phyloP scores from a whole-genome alignment of 37 sponge, comb jelly and placozoan genomes.

The Bolinopsis microptera region DNA sequence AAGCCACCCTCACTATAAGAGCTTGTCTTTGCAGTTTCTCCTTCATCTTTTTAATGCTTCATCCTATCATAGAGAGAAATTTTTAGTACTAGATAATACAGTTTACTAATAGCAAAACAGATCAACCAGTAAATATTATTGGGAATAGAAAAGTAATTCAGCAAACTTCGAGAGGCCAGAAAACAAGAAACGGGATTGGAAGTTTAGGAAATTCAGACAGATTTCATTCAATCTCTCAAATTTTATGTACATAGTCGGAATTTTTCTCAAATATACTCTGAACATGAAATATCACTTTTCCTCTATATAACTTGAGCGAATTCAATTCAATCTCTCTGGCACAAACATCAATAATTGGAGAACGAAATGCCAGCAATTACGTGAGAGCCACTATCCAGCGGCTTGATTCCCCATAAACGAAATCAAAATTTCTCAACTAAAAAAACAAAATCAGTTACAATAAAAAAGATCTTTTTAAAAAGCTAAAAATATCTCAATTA shows the following conservation, averaged over 20 bases:
- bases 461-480: conserved; percentile 56
- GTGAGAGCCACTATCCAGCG: not conserved
- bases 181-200: no score
- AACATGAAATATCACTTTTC: not conserved
- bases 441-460: not conserved
- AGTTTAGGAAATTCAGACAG: not conserved
- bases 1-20: not conserved
- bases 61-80: no score
- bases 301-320: not conserved
- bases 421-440: not conserved
- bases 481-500: conserved; percentile 28
- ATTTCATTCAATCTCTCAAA: not conserved
- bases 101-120: no score
- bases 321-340: not conserved
- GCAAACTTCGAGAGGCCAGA: no score
- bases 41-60: not conserved
- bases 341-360: not conserved
- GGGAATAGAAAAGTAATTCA: no score
- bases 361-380: not conserved
- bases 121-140: no score
- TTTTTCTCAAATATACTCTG: not conserved
- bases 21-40: conserved; percentile 8
- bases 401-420: not conserved
- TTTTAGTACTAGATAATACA: no score
- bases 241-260: not conserved